Evolutionary conservation across 2,888 invertebrate genomes (phyloP).

Genomic region (Stenodema calcarata): DNA sequence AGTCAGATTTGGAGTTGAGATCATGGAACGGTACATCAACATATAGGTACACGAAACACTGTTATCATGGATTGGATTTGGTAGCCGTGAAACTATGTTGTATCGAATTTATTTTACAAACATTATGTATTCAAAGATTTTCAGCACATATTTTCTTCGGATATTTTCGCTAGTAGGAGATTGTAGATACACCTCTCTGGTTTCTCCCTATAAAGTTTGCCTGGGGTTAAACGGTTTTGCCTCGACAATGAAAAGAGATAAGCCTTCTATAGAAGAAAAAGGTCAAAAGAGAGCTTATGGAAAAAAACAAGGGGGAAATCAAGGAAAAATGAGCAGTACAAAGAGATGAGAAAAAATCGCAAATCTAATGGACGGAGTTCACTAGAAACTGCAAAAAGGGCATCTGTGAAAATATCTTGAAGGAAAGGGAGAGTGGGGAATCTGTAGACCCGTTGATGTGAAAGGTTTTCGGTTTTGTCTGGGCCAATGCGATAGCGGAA

Average conservation of each 20-base stretch:
- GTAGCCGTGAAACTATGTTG: too few species aligned
- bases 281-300: neutral
- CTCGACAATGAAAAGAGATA: conserved; percentile 5
- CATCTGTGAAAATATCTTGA: neutral
- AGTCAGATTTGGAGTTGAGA: too few species aligned
- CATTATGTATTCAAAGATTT: too few species aligned
- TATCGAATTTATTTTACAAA: too few species aligned
- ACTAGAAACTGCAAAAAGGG: neutral
- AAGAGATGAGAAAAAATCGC: neutral
- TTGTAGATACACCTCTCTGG: neutral
- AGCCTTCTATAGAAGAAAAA: neutral
- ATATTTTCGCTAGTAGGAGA: too few species aligned
- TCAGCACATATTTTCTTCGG: too few species aligned
- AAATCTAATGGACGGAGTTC: neutral
- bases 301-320: neutral
- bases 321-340: neutral
- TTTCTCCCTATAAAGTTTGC: neutral
- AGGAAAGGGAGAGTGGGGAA: neutral
- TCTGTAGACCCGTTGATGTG: conserved; percentile 19
- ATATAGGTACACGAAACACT: too few species aligned
- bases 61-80: too few species aligned
- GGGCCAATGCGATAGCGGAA: conserved; percentile 23
- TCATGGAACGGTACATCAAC: too few species aligned
- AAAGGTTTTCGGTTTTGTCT: conserved; percentile 34
- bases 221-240: neutral